Conservation (phyloP, 2,888 invertebrate species). For the Stramonita haemastoma region DNA sequence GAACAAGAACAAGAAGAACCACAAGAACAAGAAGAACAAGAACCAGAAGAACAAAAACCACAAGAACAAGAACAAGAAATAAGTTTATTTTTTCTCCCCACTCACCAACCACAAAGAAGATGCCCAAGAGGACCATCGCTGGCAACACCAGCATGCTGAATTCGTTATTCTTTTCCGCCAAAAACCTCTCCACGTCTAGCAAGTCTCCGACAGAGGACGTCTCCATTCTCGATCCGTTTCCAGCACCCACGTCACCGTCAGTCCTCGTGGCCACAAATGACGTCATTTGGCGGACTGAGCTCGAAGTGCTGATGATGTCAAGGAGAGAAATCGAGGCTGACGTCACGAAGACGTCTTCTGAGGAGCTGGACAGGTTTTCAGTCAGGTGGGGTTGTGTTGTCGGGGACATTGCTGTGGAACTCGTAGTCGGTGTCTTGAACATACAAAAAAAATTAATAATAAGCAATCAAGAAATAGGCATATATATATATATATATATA, state of each 20-base stretch:
- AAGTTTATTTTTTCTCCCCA: background rate
- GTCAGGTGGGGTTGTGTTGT: too few species aligned
- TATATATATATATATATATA: too few species aligned
- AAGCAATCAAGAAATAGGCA: background rate
- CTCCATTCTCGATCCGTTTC: background rate
- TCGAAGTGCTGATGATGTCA: background rate
- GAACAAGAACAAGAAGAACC: too few species aligned
- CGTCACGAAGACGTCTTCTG: background rate
- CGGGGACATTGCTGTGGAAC: background rate
- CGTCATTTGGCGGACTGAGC: background rate
- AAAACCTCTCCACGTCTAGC: constrained; percentile 37
- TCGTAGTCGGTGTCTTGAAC: background rate
- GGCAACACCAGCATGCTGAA: constrained; percentile 42
- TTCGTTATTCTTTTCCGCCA: constrained; percentile 35
- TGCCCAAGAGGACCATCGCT: constrained; percentile 42
- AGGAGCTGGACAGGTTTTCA: too few species aligned
- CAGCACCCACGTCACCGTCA: background rate
- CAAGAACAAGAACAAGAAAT: too few species aligned
- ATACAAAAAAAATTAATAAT: background rate
- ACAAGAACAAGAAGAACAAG: too few species aligned
- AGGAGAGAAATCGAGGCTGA: background rate
- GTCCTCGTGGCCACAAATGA: background rate
- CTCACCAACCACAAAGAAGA: constrained; percentile 43
- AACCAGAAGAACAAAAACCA: too few species aligned
- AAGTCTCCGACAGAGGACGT: background rate